phyloP scores from a whole-genome alignment of 2,888 invertebrate species.

The Rotaria macrura region DNA sequence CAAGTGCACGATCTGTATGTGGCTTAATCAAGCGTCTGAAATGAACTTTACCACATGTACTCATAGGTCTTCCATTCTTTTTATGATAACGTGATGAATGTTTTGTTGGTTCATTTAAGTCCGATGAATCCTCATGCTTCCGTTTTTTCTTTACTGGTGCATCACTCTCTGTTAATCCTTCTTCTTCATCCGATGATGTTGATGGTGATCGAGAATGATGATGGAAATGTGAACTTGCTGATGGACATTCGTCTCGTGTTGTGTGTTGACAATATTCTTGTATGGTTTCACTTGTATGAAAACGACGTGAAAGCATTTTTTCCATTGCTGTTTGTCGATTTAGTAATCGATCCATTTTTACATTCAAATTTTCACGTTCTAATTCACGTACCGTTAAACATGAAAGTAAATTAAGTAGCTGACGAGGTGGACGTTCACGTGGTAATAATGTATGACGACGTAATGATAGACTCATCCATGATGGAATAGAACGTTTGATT shows the following conservation, averaged over 20 bases:
- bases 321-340: neutral
- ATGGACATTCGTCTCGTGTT: constrained; percentile 71
- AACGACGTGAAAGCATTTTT: neutral
- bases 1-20: constrained; percentile 74
- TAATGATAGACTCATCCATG: neutral
- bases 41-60: constrained; percentile 75
- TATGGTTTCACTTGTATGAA: constrained; percentile 47
- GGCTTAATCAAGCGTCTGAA: constrained; percentile 89
- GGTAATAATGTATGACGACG: neutral
- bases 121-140: neutral
- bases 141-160: neutral
- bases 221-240: neutral
- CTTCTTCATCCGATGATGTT: neutral
- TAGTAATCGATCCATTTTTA: neutral
- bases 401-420: neutral
- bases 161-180: neutral
- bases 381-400: neutral
- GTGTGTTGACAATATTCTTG: constrained; percentile 90
- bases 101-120: neutral
- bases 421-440: neutral
- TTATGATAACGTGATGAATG: constrained; percentile 36
- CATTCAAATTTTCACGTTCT: neutral
- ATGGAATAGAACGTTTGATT: neutral
- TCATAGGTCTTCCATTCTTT: constrained; percentile 49
- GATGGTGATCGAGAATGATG: neutral